A percentile compares a stretch with the other conserved stretches of the same genome.
phyloP scores from a whole-genome alignment of 2,113 vertebrate genomes.

The Riparia riparia region DNA sequence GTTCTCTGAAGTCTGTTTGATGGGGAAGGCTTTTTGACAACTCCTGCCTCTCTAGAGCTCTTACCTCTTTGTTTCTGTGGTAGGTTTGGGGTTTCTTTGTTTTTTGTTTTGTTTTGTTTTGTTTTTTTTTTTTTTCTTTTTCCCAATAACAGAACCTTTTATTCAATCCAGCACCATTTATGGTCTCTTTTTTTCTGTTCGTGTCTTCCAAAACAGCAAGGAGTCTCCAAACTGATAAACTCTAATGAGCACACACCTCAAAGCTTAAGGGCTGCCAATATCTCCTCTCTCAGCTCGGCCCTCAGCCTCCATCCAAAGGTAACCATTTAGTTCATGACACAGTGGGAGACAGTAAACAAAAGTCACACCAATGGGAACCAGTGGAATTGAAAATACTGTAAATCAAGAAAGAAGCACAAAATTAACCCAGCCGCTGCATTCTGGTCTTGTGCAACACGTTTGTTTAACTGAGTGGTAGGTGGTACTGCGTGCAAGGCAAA shows the following conservation, averaged over 20 bases:
- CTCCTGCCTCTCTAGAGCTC: constrained; percentile 53
- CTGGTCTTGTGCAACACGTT: background rate
- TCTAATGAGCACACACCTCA: background rate
- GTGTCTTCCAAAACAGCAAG: background rate
- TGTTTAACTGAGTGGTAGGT: background rate
- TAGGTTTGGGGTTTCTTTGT: background rate
- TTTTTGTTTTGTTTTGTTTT: no score
- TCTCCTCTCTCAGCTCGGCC: background rate
- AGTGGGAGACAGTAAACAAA: background rate
- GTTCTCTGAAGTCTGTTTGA: constrained; percentile 64
- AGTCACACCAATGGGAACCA: background rate
- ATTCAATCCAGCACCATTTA: constrained; percentile 25
- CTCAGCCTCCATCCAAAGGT: background rate
- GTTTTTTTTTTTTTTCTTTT: background rate
- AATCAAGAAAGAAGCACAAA: background rate
- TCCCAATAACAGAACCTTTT: constrained; percentile 12
- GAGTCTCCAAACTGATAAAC: background rate
- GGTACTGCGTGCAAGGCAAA: background rate
- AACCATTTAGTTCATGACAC: background rate
- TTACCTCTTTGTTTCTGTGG: constrained; percentile 50
- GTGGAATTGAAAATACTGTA: background rate
- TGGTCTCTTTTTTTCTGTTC: background rate
- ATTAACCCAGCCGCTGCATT: background rate
- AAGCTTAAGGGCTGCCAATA: background rate
- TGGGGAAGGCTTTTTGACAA: constrained; percentile 66